Evolutionary conservation across 2,797 vertebrate genomes (phyloP).

Genomic region (Petrocephalus schoutedeni): DNA sequence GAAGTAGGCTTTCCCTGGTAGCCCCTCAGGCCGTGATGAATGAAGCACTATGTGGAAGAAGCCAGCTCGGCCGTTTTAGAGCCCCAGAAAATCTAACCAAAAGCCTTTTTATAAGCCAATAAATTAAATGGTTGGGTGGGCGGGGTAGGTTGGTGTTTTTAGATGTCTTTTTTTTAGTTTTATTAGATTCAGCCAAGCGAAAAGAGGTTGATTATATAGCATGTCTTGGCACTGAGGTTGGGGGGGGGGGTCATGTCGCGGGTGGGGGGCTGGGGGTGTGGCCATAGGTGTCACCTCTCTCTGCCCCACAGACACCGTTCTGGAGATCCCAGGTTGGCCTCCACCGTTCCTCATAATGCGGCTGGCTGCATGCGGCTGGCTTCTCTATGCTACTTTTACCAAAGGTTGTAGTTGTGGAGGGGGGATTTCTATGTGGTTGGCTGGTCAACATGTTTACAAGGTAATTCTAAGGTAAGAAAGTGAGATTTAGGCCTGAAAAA

Average conservation of each 20-base stretch:
- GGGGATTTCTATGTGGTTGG: neutral
- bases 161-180: constrained; percentile 3
- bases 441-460: neutral
- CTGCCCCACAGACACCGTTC: neutral
- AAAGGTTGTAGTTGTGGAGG: neutral
- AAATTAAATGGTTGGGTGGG: constrained; percentile 50
- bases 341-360: constrained; percentile 54
- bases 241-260: constrained; percentile 20
- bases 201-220: constrained; percentile 58
- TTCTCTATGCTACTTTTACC: constrained; percentile 22
- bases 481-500: neutral
- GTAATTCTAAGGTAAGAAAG: neutral
- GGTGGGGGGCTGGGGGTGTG: constrained; percentile 45
- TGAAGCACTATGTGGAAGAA: constrained; percentile 85
- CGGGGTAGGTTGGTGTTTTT: constrained; percentile 49
- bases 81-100: constrained; percentile 71
- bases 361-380: constrained; percentile 29
- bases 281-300: constrained; percentile 53
- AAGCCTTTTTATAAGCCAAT: constrained; percentile 73
- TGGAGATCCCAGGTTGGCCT: constrained; percentile 44
- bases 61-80: constrained; percentile 73
- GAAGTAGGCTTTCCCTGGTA: constrained; percentile 77
- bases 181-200: constrained; percentile 39
- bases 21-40: constrained; percentile 81
- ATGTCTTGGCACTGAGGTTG: constrained; percentile 32